phyloP scores from a whole-genome alignment of 2,888 invertebrate genomes.

The Lycaena phlaeas region DNA sequence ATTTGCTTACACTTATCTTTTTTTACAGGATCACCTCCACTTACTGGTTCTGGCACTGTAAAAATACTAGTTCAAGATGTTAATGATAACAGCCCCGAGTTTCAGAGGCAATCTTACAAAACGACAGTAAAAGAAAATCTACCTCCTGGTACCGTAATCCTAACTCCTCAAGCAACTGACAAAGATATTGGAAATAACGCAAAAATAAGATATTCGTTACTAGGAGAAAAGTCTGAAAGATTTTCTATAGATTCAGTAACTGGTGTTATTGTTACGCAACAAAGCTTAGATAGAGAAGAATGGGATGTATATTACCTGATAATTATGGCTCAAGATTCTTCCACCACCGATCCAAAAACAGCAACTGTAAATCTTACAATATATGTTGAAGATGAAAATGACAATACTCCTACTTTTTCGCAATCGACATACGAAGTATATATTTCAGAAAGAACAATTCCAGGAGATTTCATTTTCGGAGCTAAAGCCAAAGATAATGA shows the following conservation, averaged over 20 bases:
- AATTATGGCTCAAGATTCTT: conserved; percentile 90
- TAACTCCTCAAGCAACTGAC: conserved; percentile 85
- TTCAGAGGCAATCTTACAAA: conserved; percentile 85
- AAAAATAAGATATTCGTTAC: conserved; percentile 86
- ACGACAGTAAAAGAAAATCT: conserved; percentile 88
- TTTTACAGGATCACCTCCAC: conserved; percentile 88
- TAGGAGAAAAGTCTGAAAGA: conserved; percentile 85
- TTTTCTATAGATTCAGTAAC: conserved; percentile 86
- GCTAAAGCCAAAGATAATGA: conserved; percentile 90
- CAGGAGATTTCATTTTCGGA: conserved; percentile 92
- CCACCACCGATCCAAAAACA: conserved; percentile 87
- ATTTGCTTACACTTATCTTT: too few species aligned
- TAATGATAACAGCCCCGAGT: conserved; percentile 94
- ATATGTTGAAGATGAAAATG: conserved; percentile 85
- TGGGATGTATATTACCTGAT: conserved; percentile 84
- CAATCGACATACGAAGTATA: conserved; percentile 83
- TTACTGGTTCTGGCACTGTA: conserved; percentile 94
- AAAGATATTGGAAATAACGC: conserved; percentile 89
- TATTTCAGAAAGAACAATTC: conserved; percentile 84
- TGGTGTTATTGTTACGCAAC: conserved; percentile 84
- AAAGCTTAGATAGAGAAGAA: conserved; percentile 85
- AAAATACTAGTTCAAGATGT: conserved; percentile 93
- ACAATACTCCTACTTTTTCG: conserved; percentile 86
- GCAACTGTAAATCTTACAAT: conserved; percentile 89
- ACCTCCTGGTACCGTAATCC: conserved; percentile 82